phyloP scores from a whole-genome alignment of 30 jellyfish, hydroid and myxozoan genomes.

The Aurelia aurita complex sp. Pacific region DNA sequence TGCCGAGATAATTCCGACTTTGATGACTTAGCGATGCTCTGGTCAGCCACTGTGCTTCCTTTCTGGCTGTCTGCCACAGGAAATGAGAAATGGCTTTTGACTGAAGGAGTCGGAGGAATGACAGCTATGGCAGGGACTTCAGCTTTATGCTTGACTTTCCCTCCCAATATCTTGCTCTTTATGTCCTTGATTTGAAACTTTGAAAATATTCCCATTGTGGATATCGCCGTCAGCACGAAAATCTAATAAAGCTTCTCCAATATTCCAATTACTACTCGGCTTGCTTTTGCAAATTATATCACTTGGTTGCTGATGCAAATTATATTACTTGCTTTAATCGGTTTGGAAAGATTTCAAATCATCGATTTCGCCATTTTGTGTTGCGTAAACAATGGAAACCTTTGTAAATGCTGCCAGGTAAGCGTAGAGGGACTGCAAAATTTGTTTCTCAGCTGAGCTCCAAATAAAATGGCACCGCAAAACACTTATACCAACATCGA shows the following conservation, averaged over 20 bases:
- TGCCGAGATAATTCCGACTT: constrained; percentile 23
- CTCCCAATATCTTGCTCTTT: constrained; percentile 67
- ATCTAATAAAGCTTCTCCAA: no score
- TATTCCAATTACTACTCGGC: no score
- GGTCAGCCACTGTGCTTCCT: not conserved
- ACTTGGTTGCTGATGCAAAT: no score
- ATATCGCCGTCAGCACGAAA: not conserved
- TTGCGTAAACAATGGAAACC: no score
- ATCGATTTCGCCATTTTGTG: no score
- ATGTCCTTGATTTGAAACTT: constrained; percentile 67
- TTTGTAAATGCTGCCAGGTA: no score
- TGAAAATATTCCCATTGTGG: constrained; percentile 60
- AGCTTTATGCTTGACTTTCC: constrained; percentile 47
- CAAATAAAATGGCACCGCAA: no score
- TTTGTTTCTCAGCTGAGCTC: no score
- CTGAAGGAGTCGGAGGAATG: constrained; percentile 65
- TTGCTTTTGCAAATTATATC: no score
- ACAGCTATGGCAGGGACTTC: constrained; percentile 72
- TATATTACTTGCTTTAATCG: not conserved
- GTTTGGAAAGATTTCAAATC: not conserved
- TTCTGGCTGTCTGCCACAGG: constrained; percentile 17
- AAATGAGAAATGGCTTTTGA: constrained; percentile 35
- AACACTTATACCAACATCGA: no score
- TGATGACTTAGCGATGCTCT: no score
- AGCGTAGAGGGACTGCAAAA: no score